Conservation (phyloP, 2,888 invertebrate species). For the Drosophila cognata region DNA sequence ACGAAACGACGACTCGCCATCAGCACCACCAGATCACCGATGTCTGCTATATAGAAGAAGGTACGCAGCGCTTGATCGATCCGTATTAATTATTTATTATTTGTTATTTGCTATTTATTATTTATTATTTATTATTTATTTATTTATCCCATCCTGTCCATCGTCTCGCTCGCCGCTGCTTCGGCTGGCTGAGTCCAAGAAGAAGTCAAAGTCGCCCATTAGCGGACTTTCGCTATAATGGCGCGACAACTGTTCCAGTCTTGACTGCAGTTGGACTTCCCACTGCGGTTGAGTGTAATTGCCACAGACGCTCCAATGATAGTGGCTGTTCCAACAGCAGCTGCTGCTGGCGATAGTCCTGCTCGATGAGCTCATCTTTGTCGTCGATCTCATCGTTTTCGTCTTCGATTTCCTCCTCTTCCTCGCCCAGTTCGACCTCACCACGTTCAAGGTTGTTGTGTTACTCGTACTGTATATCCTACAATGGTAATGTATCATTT, state of each 20-base stretch:
- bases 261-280: constrained; percentile 54
- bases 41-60: constrained; percentile 99
- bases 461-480: constrained; percentile 87
- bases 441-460: constrained; percentile 83
- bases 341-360: constrained; percentile 61
- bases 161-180: constrained; percentile 84
- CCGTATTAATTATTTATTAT: constrained; percentile 89
- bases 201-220: constrained; percentile 85
- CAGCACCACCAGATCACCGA: constrained; percentile 98
- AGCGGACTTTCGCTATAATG: constrained; percentile 80
- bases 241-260: constrained; percentile 60
- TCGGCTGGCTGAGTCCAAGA: constrained; percentile 84
- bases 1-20: constrained; percentile 98
- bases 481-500: constrained; percentile 54
- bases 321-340: constrained; percentile 47
- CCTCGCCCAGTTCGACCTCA: constrained; percentile 68
- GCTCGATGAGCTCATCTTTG: constrained; percentile 62
- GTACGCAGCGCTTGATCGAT: constrained; percentile 99
- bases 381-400: constrained; percentile 77
- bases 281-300: constrained; percentile 50
- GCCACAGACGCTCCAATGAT: constrained; percentile 46
- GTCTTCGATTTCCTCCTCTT: constrained; percentile 69
- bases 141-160: constrained; percentile 79
- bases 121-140: too few species aligned
- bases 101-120: too few species aligned